Conservation (phyloP, 2,113 vertebrate genomes). For the Tapirus terrestris region DNA sequence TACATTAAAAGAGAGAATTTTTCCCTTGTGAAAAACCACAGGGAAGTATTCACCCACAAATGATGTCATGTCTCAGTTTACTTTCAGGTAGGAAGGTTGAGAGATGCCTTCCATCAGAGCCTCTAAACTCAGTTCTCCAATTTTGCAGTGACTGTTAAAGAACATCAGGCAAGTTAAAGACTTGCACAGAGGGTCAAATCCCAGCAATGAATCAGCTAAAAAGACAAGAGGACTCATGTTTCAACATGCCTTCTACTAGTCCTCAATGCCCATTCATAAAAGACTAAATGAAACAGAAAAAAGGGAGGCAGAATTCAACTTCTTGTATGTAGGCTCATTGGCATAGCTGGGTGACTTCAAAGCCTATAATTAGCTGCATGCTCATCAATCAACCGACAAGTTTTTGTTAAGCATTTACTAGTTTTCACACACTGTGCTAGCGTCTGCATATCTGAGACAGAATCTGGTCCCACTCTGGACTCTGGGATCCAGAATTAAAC, state of each 20-base stretch:
- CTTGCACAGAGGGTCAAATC: not conserved
- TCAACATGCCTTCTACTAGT: not conserved
- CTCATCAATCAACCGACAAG: slow-evolving; percentile 18
- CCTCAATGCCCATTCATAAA: slow-evolving; percentile 18
- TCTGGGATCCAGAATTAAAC: slow-evolving; percentile 33
- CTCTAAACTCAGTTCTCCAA: not conserved
- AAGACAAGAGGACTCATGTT: not conserved
- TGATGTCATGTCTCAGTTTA: not conserved
- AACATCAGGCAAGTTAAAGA: not conserved
- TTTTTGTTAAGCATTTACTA: slow-evolving; percentile 51
- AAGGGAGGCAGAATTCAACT: not conserved
- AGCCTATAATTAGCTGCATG: not conserved
- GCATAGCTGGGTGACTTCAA: not conserved
- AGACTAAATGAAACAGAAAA: not conserved
- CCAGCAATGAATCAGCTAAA: not conserved
- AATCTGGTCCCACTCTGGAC: not conserved
- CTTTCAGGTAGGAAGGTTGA: slow-evolving; percentile 1
- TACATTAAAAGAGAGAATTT: not conserved
- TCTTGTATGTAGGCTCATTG: not conserved
- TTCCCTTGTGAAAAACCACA: not conserved
- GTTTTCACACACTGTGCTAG: not conserved
- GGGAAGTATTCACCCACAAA: not conserved
- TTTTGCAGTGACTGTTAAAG: not conserved
- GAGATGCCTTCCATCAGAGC: not conserved
- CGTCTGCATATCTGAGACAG: not conserved